Conservation (phyloP, 2,888 invertebrate species). For the Emmelina monodactyla region DNA sequence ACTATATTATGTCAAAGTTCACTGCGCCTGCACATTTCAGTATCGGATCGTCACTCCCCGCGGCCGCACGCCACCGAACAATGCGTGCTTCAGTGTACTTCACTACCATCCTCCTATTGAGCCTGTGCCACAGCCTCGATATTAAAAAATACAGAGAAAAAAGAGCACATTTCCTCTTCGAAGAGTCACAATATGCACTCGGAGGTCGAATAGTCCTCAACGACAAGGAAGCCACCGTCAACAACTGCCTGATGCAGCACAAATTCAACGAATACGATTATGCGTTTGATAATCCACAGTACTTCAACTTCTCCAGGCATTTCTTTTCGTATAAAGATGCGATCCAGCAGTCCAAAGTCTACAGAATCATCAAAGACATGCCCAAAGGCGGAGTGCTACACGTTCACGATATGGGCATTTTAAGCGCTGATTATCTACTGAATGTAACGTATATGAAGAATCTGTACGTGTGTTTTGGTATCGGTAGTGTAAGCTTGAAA, state of each 20-base stretch:
- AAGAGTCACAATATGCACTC: conserved; percentile 48
- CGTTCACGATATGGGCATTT: conserved; percentile 71
- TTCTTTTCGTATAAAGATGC: conserved; percentile 68
- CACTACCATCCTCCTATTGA: not conserved
- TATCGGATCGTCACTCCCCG: conserved; percentile 11
- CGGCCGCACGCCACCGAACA: conserved; percentile 10
- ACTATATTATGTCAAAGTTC: conserved; percentile 2
- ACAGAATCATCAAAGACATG: conserved; percentile 69
- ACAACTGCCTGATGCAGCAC: conserved; percentile 64
- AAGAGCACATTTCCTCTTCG: conserved; percentile 37
- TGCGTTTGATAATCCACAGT: conserved; percentile 59
- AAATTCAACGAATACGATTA: conserved; percentile 63
- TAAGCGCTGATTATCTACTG: conserved; percentile 68
- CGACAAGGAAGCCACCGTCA: conserved; percentile 56
- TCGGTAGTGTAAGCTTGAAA: conserved; percentile 20
- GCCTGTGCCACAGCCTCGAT: not conserved
- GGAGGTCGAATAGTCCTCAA: conserved; percentile 61
- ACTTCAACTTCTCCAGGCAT: conserved; percentile 71
- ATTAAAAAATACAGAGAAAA: not conserved
- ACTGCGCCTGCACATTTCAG: conserved; percentile 11
- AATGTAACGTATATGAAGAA: conserved; percentile 70
- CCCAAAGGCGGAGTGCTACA: conserved; percentile 81
- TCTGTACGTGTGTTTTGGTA: conserved; percentile 60
- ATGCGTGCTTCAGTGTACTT: conserved; percentile 6
- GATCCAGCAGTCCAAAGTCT: conserved; percentile 71